Percentiles rank a stretch among this genome's conserved stretches.
Conservation (phyloP, 2,113 vertebrate species). For the Microcebus lehilahytsara region DNA sequence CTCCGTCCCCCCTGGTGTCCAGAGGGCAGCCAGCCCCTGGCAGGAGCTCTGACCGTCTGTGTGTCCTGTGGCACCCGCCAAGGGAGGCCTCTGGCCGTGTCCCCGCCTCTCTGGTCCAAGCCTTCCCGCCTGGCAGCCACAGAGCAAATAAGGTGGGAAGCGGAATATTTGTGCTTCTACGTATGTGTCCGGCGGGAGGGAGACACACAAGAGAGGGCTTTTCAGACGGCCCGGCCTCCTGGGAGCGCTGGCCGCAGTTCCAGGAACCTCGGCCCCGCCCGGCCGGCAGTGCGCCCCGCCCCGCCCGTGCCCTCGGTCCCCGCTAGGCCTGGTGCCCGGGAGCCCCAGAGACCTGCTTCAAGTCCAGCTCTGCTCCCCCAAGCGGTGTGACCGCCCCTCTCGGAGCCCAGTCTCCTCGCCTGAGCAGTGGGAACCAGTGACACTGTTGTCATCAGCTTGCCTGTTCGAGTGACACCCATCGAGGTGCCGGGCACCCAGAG, state of each 20-base stretch:
- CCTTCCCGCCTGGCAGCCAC: neutral
- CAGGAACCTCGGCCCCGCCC: neutral
- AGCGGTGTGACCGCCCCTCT: neutral
- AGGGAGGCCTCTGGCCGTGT: neutral
- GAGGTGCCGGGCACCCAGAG: fast-evolving
- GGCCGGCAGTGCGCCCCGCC: fast-evolving
- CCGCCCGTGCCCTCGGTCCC: neutral
- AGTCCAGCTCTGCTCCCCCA: neutral
- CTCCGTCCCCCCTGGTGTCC: neutral
- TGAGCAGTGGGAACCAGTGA: neutral
- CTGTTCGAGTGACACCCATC: fast-evolving
- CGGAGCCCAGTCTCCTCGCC: neutral
- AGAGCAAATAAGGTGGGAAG: neutral
- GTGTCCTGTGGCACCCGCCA: fast-evolving
- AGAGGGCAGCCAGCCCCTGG: neutral
- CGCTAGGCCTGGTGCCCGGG: neutral
- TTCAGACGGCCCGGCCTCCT: neutral
- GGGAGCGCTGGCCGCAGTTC: neutral
- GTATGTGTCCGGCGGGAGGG: neutral
- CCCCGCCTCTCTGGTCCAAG: neutral
- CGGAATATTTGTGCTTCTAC: neutral
- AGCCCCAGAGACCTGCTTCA: neutral
- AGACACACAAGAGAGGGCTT: neutral
- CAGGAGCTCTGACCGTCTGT: neutral
- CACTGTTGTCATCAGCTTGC: neutral